Evolutionary conservation across 2,113 vertebrate genomes (phyloP), one percentile per base, ranked within the genome.

Genomic region (Andinoacara biseriatus): DNA sequence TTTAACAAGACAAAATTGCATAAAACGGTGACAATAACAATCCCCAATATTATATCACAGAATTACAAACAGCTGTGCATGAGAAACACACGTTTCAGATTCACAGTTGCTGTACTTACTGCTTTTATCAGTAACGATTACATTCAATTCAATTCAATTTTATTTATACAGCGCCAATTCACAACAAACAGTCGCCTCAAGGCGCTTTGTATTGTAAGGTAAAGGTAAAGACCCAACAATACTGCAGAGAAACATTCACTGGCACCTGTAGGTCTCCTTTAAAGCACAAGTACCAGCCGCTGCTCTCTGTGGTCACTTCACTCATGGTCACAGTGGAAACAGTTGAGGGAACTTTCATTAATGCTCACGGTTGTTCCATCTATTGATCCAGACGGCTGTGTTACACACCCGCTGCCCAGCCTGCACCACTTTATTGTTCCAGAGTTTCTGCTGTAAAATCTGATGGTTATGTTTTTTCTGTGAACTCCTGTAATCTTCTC

Each of bases 211-310:
- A n/a, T n/a, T n/a, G n/a, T n/a, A n/a, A n/a, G n/a, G n/a, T n/a
- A n/a, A n/a, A n/a, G n/a, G n/a, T n/a, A n/a, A n/a, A n/a, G n/a
- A n/a, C n/a, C n/a, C n/a, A n/a, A n/a, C n/a, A n/a, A n/a, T n/a
- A n/a, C n/a, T n/a, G n/a, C n/a, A n/a, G n/a, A n/a, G n/a, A n/a
- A n/a, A n/a, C n/a, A n/a, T 82, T 22, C 5, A 92, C 81, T 20
- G 91, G 91, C 76, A 93, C 88, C 87, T 91, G 85, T 5, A 88
- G 4, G 7, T 86, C 26, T 87, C 84, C 84, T 7, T 10, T 57
- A 2, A 0, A 22, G 69, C 84, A 89, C 3, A 1, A 77, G 58
- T 90, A 92, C 92, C 91, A 92, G 8, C 87, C 80, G 11, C 76
- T 87, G 78, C 43, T 78, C 59, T 77, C 7, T 0, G 0, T 26